Conservation (phyloP, 2,797 vertebrate genomes). For the Denticeps clupeoides region DNA sequence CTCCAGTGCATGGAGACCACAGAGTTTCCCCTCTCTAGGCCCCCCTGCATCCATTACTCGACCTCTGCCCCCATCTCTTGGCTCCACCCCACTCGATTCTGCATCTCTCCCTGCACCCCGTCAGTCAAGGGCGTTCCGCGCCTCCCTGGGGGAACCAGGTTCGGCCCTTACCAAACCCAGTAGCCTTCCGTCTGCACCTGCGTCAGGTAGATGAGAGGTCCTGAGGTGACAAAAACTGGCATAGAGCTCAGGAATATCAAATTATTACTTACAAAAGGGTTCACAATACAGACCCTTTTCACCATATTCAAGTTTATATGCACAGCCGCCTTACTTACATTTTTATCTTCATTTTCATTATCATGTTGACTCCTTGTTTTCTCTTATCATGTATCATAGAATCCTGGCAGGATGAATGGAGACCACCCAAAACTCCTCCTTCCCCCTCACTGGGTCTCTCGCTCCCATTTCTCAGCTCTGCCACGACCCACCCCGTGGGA, state of each 20-base stretch:
- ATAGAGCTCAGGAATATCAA: too few relatives aligned
- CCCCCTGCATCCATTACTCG: constrained; percentile 8
- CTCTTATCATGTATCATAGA: constrained; percentile 35
- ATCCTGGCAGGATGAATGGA: constrained; percentile 65
- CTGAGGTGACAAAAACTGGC: too few relatives aligned
- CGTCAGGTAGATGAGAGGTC: constrained; percentile 47
- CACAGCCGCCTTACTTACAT: too few relatives aligned
- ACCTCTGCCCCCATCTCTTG: constrained; percentile 12
- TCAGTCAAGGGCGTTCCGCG: constrained; percentile 26
- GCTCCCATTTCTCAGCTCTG: constrained; percentile 37
- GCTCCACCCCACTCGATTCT: constrained; percentile 11
- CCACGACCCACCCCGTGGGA: too few relatives aligned
- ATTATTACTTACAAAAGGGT: too few relatives aligned
- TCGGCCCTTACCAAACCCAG: constrained; percentile 46
- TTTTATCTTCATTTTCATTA: not conserved
- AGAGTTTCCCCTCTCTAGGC: constrained; percentile 23
- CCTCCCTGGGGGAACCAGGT: constrained; percentile 28
- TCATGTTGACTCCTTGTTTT: not conserved
- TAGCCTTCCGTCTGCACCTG: constrained; percentile 55
- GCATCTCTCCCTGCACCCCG: constrained; percentile 12
- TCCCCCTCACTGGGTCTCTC: constrained; percentile 37
- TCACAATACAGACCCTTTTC: too few relatives aligned
- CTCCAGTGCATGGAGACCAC: constrained; percentile 27
- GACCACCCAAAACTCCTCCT: constrained; percentile 46
- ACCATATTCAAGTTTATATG: too few relatives aligned